Base-by-base conservation (phyloP, 2,797 vertebrate genomes). In the Lophotriccus pileatus region DNA sequence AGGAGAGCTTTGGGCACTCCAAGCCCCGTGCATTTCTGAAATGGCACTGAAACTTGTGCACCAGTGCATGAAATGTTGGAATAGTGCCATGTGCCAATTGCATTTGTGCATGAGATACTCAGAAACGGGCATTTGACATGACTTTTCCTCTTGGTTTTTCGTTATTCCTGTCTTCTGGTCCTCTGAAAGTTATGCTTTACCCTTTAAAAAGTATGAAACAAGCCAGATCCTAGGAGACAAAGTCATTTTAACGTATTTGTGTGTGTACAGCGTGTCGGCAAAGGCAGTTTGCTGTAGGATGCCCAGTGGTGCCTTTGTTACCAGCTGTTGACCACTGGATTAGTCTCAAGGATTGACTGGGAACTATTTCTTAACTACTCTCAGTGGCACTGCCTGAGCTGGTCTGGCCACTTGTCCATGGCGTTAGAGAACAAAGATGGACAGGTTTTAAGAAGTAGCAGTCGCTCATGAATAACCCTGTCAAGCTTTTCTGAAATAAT, bases 71-170 rank as follows among this genome's bases (percentile, higher is more conserved):
- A 47, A 66, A 18, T 20, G 5, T 10, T 62, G 25, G 19, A 19
- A 3, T 47, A 18, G 15, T 28, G 49, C 27, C 5, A 0, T 15
- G 23, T 0, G 0, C 64, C 24, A 43, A 3, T n/a, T 36, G 47
- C 7, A 0, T 63, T 55, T 88, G 52, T 36, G 30, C 1, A 0
- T 21, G 34, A 70, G 37, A 12, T n/a, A 23, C 2, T 39, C 27
- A 53, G 59, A 30, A 53, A 37, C 0, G 0, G 7, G 7, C 20
- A 21, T 81, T 90, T 36, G n/a, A 75, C 58, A 7, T 56, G 27
- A 44, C 12, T 66, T 76, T 84, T 36, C 8, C 9, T 20, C 36
- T 74, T 11, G 4, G 10, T n/a, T 89, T 60, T 76, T 79, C 22
- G 41, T 25, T 9, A 44, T 66, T 79, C 59, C 25, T 7, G 1